Evolutionary conservation across 2,888 invertebrate species (phyloP), one percentile per base, ranked within the genome.

Genomic region (Orgyia antiqua): DNA sequence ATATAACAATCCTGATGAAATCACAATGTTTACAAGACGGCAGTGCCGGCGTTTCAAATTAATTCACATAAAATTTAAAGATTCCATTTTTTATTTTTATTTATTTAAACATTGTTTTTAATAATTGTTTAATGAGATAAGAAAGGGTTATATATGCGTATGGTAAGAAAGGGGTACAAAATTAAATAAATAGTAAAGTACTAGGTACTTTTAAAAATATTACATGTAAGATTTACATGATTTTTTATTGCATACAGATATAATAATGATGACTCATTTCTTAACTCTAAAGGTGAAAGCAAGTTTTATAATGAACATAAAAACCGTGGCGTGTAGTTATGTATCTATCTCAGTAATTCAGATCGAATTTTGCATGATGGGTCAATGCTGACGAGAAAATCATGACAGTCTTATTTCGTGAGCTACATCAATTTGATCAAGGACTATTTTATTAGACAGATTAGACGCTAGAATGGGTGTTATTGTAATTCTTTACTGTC

Each of bases 361-460:
- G 31, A 27, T 32, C 40, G 18, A 28, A 35, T 26, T 35, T 51
- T 32, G 59, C 67, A 68, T 68, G 67, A 65, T 68, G 62, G 62
- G 61, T 61, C 57, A 60, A 45, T 15, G 38, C 44, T 40, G 30
- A 20, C 19, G 48, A 39, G 54, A 45, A 49, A 58, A 52, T 50
- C 55, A 54, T 58, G 64, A 52, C 49, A 13, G 11, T 15, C 21
- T 28, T 18, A 33, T 48, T 27, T 31, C 36, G 42, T 30, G 36
- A 24, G 29, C 13, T 12, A 28, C 25, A 27, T 19, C 19, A 28
- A 23, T 27, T 27, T 27, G 15, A 35, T 46, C 46, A 51, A 54
- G 51, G 50, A 39, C 31, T 8, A 5, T 4, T 37, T 37, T 24
- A 13, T 36, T 35, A 39, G 18, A 36, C 15, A 9, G 30, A 26